Evolutionary conservation across 2,797 vertebrate species (phyloP).

Genomic region (Novumbra hubbsi): DNA sequence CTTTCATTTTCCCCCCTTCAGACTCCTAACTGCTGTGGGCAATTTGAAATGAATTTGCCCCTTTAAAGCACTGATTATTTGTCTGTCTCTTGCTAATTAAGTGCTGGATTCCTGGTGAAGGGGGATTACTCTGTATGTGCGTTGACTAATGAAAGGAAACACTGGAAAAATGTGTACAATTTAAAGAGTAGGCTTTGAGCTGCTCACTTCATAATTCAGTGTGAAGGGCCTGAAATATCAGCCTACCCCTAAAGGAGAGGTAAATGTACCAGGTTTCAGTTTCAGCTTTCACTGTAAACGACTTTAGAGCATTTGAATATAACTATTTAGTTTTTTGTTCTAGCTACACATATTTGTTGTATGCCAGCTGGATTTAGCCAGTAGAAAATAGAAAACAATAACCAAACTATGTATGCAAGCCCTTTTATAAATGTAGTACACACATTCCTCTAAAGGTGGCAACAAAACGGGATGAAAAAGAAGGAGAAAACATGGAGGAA

Average conservation of each 20-base stretch:
- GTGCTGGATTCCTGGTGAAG: conserved; percentile 61
- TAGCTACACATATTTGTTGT: conserved; percentile 45
- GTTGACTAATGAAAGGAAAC: conserved; percentile 60
- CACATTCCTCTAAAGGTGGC: conserved; percentile 54
- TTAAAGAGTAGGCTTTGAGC: conserved; percentile 48
- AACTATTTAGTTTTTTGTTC: conserved; percentile 26
- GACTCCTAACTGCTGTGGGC: conserved; percentile 40
- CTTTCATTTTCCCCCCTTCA: conserved; percentile 33
- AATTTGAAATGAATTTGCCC: conserved; percentile 64
- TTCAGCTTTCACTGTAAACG: conserved; percentile 4
- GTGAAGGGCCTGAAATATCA: conserved; percentile 48
- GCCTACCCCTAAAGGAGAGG: conserved; percentile 22
- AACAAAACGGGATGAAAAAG: conserved; percentile 33
- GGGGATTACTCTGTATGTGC: conserved; percentile 55
- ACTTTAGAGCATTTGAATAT: conserved; percentile 26
- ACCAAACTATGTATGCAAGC: conserved; percentile 55
- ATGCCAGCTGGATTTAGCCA: conserved; percentile 36
- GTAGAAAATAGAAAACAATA: conserved; percentile 57
- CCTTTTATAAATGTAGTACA: conserved; percentile 58
- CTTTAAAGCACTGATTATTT: conserved; percentile 67
- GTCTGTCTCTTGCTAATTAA: conserved; percentile 63
- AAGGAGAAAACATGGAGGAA: background rate
- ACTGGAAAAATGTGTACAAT: conserved; percentile 53
- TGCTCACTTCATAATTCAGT: conserved; percentile 36
- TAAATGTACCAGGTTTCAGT: background rate